A percentile compares a stretch with the other conserved stretches of the same genome.
These are phyloP conservation scores for Irena cyanogastra DNA, from an alignment of 2,113 vertebrate genomes.

Conservation along the genomic window DNA sequence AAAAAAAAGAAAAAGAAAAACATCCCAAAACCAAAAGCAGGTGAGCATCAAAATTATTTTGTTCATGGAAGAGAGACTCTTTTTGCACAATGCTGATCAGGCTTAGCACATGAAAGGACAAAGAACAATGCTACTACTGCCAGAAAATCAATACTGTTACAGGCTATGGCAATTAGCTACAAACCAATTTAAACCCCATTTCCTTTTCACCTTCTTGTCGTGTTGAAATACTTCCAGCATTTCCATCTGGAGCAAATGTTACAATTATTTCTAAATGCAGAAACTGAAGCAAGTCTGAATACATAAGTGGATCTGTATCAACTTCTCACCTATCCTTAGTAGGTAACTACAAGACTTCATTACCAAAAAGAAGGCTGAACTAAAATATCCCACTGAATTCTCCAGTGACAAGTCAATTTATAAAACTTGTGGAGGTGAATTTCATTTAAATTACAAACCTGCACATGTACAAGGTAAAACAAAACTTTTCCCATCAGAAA, in stretches of 20 bases:
- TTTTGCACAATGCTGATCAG: not conserved
- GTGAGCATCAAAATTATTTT: not conserved
- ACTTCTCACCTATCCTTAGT: not conserved
- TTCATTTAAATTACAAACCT: not conserved
- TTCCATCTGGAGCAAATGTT: slow-evolving; percentile 3
- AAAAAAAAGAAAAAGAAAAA: too few relatives aligned
- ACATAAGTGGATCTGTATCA: not conserved
- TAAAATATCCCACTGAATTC: not conserved
- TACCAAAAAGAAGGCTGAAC: not conserved
- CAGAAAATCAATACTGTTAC: slow-evolving; percentile 44
- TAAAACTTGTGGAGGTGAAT: not conserved
- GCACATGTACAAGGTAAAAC: not conserved
- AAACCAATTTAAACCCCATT: slow-evolving; percentile 49
- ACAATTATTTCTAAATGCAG: not conserved
- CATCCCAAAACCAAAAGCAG: not conserved
- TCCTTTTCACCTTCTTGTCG: not conserved
- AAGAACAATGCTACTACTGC: slow-evolving; percentile 23
- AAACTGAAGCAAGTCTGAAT: not conserved
- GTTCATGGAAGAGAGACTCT: not conserved
- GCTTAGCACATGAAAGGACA: not conserved
- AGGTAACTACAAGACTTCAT: not conserved
- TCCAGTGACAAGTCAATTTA: not conserved
- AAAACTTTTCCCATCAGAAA: not conserved
- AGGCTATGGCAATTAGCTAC: slow-evolving; percentile 39
- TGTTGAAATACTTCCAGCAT: slow-evolving; percentile 8